Evolutionary conservation across 2,888 invertebrate genomes (phyloP).

Genomic region (Andrena hattorfiana): DNA sequence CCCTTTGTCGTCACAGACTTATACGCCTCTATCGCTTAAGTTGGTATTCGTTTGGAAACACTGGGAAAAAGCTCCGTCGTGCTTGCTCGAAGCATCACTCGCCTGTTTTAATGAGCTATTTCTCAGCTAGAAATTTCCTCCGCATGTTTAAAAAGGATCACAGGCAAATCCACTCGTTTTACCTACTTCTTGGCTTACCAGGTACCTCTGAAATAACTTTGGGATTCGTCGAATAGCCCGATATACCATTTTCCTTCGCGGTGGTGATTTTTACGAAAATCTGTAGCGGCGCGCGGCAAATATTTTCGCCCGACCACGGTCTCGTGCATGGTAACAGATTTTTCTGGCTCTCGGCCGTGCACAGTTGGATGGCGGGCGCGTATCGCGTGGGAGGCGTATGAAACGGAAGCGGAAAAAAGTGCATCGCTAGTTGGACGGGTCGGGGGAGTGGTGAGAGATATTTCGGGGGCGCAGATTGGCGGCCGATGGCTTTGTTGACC

Average conservation of each 20-base stretch:
- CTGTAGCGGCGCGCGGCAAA: background rate
- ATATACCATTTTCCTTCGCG: background rate
- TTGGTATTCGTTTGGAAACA: no score
- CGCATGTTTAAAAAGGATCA: no score
- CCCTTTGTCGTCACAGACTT: background rate
- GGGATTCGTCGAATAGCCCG: background rate
- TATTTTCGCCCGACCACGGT: background rate
- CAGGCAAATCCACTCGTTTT: no score
- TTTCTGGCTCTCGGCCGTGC: background rate
- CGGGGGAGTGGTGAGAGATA: constrained; percentile 36
- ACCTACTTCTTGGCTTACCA: no score
- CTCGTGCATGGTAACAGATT: constrained; percentile 12
- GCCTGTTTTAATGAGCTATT: no score
- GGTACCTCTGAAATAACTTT: no score
- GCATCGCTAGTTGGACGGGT: constrained; percentile 29
- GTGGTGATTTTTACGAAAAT: background rate
- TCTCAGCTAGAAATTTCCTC: no score
- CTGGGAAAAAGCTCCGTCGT: no score
- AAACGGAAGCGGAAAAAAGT: constrained; percentile 48
- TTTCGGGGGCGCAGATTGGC: constrained; percentile 38
- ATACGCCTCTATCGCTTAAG: no score
- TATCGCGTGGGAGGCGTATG: constrained; percentile 22
- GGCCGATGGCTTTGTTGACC: constrained; percentile 51
- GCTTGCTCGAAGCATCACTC: no score
- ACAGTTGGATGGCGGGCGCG: constrained; percentile 23